phyloP scores from a whole-genome alignment of 1,140 invertebrate species.

The Drosophila melanica region DNA sequence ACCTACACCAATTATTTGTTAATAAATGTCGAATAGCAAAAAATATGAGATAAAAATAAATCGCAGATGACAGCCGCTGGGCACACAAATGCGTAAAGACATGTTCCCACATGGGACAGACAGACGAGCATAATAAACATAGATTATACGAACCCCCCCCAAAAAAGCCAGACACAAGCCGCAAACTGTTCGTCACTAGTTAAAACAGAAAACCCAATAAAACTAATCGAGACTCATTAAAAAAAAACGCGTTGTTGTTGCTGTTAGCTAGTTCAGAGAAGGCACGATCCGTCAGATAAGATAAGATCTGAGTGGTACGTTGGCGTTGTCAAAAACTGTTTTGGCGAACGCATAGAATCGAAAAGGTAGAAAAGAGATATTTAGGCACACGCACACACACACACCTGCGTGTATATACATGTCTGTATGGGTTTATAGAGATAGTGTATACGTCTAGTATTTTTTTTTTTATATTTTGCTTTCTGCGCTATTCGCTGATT shows the following conservation, averaged over 20 bases:
- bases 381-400: constrained; percentile 29
- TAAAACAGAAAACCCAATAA: constrained; percentile 45
- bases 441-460: constrained; percentile 19
- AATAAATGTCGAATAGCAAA: constrained; percentile 66
- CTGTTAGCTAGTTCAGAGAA: constrained; percentile 51
- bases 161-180: background rate
- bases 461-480: constrained; percentile 7
- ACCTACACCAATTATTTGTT: constrained; percentile 52
- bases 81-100: constrained; percentile 10
- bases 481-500: constrained; percentile 15
- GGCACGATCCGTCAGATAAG: constrained; percentile 73
- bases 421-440: constrained; percentile 9
- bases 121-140: constrained; percentile 27
- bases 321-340: constrained; percentile 43
- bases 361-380: constrained; percentile 6
- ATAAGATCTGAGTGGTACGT: constrained; percentile 50
- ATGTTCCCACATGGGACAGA: constrained; percentile 34
- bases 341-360: constrained; percentile 14
- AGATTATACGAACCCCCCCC: constrained; percentile 12
- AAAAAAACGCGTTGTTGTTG: constrained; percentile 44
- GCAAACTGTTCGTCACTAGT: constrained; percentile 13
- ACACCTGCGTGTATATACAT: too few relatives aligned
- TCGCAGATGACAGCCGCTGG: constrained; percentile 58
- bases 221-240: constrained; percentile 35
- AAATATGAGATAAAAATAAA: constrained; percentile 68